Base-by-base conservation (phyloP, 2,113 vertebrate species). In the Nasalis larvatus region DNA sequence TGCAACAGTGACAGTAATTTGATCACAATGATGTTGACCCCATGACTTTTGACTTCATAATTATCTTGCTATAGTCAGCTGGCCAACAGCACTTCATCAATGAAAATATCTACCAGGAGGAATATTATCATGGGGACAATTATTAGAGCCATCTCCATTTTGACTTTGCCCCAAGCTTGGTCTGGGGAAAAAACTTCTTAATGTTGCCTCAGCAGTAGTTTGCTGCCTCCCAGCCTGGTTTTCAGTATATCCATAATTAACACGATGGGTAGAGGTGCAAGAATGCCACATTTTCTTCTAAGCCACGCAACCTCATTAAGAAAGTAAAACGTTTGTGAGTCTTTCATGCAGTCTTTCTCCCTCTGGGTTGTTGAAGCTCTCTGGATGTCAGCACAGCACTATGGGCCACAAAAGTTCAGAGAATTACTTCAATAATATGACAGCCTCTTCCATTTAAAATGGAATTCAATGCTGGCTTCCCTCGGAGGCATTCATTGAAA, bases 401-500 rank as follows among this genome's bases (percentile, higher is more conserved):
- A 20, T 63, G 49, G 95, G 96, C 96, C 97, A 94, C 91, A 73
- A 97, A 98, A 77, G 96, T 98, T 98, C 96, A 98, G 97, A 98
- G 97, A 97, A 98, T 98, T 92, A 97, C 97, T 97, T 97, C 98
- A 98, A 80, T 97, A 92, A 96, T 89, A 94, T 96, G 97, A 98
- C 6, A 4, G 93, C 95, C 93, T 98, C 97, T 97, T 98, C 98
- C 93, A 97, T 98, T 98, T 97, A 91, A 66, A 97, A 97, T 97
- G 96, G 97, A 95, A 97, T 97, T 97, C 96, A 96, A 68, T 90
- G 84, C 89, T 93, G 42, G 12, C 88, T 98, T 97, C 91, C 93
- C 97, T 98, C 77, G 37, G 97, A 98, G 98, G 95, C 86, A 8
- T 71, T 98, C 92, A 98, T 98, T 98, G 98, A 98, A 98, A 99